Evolutionary conservation across 2,888 invertebrate species (phyloP).

Genomic region (Chrysotoxum bicinctum): DNA sequence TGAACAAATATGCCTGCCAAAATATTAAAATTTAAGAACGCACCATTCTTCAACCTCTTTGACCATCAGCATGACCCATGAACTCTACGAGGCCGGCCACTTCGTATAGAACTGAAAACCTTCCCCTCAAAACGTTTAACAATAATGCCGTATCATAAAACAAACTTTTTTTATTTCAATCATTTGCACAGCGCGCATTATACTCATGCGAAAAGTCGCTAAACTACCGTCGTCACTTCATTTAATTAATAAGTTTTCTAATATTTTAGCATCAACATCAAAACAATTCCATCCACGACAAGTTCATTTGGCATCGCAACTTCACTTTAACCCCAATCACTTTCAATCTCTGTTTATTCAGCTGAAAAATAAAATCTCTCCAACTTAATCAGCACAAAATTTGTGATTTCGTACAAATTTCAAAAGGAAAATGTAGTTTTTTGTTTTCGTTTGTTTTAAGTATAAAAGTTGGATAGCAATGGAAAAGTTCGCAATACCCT

Average conservation of each 20-base stretch:
- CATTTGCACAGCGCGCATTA: neutral
- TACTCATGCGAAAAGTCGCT: neutral
- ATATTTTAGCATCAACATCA: conserved; percentile 16
- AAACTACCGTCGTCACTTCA: conserved; percentile 23
- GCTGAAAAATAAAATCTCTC: conserved; percentile 57
- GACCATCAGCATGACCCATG: neutral
- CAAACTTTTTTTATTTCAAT: neutral
- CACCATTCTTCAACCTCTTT: too few species aligned
- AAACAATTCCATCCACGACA: conserved; percentile 1
- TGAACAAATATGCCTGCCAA: too few species aligned
- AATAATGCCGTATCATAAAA: neutral
- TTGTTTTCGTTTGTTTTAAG: neutral
- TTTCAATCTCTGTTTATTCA: conserved; percentile 62
- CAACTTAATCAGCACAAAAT: conserved; percentile 62
- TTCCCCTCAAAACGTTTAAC: neutral
- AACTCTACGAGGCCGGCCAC: neutral
- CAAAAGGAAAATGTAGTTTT: conserved; percentile 3
- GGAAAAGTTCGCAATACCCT: conserved; percentile 14
- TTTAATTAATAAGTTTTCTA: conserved; percentile 37
- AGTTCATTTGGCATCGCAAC: conserved; percentile 8
- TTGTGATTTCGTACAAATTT: conserved; percentile 19
- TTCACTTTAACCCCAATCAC: conserved; percentile 43
- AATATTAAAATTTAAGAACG: too few species aligned
- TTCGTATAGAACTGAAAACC: neutral
- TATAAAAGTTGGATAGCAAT: neutral